Percentiles rank a stretch among this genome's conserved stretches.
Evolutionary conservation across 1,140 invertebrate species (phyloP).

Genomic region (Steinernema feltiae): DNA sequence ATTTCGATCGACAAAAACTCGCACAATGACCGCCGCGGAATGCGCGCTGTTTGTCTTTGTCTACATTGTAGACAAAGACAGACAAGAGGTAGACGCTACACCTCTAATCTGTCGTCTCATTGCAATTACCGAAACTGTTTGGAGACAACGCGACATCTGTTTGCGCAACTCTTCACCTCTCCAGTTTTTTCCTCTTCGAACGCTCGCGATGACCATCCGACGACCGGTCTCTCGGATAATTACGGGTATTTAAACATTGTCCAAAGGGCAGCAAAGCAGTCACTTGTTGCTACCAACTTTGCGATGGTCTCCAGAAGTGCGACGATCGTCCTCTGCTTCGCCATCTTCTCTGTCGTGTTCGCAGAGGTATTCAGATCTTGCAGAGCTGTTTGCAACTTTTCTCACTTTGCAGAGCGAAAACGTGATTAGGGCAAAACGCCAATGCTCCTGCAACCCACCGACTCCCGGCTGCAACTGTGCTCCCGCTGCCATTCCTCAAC

Average conservation of each 20-base stretch:
- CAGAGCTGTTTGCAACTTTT: no score
- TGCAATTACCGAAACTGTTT: neutral
- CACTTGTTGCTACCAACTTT: neutral
- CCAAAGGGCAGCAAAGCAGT: constrained; percentile 1
- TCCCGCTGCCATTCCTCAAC: neutral
- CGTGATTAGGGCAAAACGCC: neutral
- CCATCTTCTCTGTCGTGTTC: neutral
- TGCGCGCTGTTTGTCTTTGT: no score
- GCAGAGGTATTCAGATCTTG: neutral
- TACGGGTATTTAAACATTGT: constrained; percentile 10
- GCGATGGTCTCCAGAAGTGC: neutral
- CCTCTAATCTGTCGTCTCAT: neutral
- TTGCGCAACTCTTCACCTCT: neutral
- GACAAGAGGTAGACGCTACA: no score
- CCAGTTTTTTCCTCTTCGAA: neutral
- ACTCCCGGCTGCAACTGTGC: neutral
- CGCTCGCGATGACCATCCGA: neutral
- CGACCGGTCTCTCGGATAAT: neutral
- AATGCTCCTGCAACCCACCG: constrained; percentile 4
- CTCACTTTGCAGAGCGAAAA: neutral
- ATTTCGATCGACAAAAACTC: neutral
- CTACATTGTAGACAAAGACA: no score
- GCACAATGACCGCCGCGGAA: neutral
- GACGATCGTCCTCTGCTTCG: neutral
- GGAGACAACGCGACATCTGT: neutral